Evolutionary conservation across 2,888 invertebrate genomes (phyloP).

Genomic region (Meteorus colon): DNA sequence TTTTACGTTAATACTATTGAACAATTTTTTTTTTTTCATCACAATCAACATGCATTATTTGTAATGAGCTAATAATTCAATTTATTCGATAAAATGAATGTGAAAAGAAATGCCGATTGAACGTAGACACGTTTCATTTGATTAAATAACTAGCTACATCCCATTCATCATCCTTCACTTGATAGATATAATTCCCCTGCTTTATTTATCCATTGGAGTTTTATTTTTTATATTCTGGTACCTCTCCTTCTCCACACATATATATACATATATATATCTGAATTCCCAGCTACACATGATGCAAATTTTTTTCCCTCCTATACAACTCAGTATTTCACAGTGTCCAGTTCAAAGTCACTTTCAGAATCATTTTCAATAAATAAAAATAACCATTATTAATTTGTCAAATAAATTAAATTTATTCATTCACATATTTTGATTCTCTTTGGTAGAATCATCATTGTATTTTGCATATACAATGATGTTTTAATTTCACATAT

Average conservation of each 20-base stretch:
- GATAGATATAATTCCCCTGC: constrained; percentile 6
- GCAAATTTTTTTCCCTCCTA: no score
- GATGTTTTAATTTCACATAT: no score
- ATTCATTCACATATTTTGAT: no score
- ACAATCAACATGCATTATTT: constrained; percentile 44
- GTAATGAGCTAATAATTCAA: constrained; percentile 26
- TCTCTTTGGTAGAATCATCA: no score
- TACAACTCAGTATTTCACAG: neutral
- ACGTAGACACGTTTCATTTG: constrained; percentile 52
- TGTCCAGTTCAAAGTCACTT: no score
- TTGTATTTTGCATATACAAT: no score
- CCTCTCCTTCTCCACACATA: no score
- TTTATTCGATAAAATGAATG: constrained; percentile 39
- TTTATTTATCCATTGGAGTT: constrained; percentile 8
- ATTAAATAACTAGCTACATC: constrained; percentile 68
- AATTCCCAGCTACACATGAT: no score
- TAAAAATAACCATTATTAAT: no score
- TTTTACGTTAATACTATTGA: neutral
- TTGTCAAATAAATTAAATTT: no score
- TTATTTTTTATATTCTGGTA: neutral
- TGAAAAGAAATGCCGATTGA: constrained; percentile 56
- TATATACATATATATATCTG: no score
- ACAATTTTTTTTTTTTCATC: constrained; percentile 35
- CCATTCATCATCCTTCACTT: constrained; percentile 57
- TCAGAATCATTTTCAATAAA: no score